Base-by-base conservation (phyloP, 1,140 invertebrate species). In the Leguminivora glycinivorella region DNA sequence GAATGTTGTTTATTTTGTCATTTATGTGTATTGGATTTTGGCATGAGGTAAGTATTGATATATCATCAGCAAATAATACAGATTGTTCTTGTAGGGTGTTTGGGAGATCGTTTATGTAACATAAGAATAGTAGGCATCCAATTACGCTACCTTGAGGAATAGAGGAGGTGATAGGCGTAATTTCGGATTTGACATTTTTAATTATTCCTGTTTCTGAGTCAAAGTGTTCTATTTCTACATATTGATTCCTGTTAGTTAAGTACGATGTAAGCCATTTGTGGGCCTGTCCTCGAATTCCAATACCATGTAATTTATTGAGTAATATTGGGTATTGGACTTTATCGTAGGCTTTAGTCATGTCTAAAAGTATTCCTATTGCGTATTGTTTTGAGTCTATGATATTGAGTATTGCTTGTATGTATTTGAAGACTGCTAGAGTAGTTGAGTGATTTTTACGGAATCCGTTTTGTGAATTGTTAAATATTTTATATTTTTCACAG, bases 331-430 rank as follows among this genome's bases (percentile, higher is more conserved):
- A 40, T 12, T 43, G 25, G 4, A 69, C 47, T 31, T 29, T 69
- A 9, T 69, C 68, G 56, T 69, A 69, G n/a, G 68, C 68, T 29
- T 69, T 69, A 14, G 43, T 69, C 25, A 69, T 56, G 29, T 58
- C 68, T 14, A 69, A n/a, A 3, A 69, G 29, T 12, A 69, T 19
- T 2, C 43, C 68, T 9, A 69, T 24, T 6, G 68, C 68, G 24
- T 69, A 69, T 56, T 69, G 22, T 10, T 26, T 56, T 19, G 52
- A 14, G 26, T 69, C 56, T 9, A 6, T 6, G 31, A 69, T 17
- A 7, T 69, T 31, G 10, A 69, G 14, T 22, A 56, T 22, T 31
- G 5, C 25, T 14, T 69, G 24, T 4, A 56, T 4, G 26, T 29
- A 69, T 56, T 69, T 69, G 25, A 26, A 69, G 4, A 69, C 43